Evolutionary conservation across 35 echinoderm and acorn worm species (phyloP).

Genomic region (Ophiothrix spiculata): DNA sequence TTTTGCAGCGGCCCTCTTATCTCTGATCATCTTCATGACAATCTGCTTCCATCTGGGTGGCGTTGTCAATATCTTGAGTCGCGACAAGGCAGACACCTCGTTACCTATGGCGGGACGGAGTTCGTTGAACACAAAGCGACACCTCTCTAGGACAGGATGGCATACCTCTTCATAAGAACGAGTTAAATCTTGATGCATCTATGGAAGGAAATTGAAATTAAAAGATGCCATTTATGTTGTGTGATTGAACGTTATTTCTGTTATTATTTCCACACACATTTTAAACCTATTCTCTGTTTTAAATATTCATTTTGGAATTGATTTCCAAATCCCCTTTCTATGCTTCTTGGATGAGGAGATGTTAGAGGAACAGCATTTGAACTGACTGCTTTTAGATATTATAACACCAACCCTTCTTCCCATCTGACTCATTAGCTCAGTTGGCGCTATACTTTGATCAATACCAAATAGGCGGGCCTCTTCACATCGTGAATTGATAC

Average conservation of each 20-base stretch:
- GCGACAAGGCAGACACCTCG: slow-evolving; percentile 76
- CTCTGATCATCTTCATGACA: slow-evolving; percentile 78
- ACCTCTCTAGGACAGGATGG: slow-evolving; percentile 68
- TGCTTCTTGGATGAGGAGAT: too few relatives aligned
- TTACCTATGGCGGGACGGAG: slow-evolving; percentile 95
- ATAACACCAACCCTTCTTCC: too few relatives aligned
- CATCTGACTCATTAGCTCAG: too few relatives aligned
- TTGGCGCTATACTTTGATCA: too few relatives aligned
- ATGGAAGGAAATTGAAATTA: neutral
- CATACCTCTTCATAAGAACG: slow-evolving; percentile 79
- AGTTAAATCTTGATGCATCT: slow-evolving; percentile 79
- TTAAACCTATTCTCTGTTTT: neutral
- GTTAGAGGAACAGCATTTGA: too few relatives aligned
- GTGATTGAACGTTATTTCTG: too few relatives aligned
- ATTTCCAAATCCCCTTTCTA: too few relatives aligned
- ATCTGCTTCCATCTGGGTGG: slow-evolving; percentile 89
- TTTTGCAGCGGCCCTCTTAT: slow-evolving; percentile 51
- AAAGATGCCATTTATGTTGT: too few relatives aligned
- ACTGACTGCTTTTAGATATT: too few relatives aligned
- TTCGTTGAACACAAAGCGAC: slow-evolving; percentile 87
- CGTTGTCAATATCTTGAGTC: slow-evolving; percentile 90
- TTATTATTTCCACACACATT: too few relatives aligned
- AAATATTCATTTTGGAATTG: neutral
- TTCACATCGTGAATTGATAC: too few relatives aligned
- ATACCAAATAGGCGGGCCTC: too few relatives aligned